Base-by-base conservation (phyloP, 2,888 invertebrate genomes). In the Heliconius sara region DNA sequence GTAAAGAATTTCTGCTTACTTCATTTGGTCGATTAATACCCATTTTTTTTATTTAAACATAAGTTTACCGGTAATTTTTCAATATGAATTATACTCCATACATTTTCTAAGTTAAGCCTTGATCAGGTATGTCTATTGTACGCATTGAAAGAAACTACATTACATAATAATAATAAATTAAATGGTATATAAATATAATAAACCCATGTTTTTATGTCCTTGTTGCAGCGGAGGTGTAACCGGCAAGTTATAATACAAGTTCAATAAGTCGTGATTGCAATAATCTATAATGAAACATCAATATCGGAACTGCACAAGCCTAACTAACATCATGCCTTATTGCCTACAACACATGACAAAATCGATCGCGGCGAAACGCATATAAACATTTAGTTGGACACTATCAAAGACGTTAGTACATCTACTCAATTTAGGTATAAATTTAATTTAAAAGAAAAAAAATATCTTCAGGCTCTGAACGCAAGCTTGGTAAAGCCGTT, bases 331-430 rank as follows among this genome's bases (percentile, higher is more conserved):
- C 65, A 73, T 73, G 57, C 39, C 78, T 73, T 78, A 78, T 27
- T n/a, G 39, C 39, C 78, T 78, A 78, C 66, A 73, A 78, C 78
- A 73, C 78, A 73, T 67, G 25, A 78, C 73, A 67, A 72, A 52
- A 65, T 72, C 57, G 57, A 25, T 72, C 19, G 30, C 52, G 52
- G 30, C 52, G 57, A 27, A 27, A 30, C 52, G 57, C 57, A 25
- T 12, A 72, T 57, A 52, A 73, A n/a, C 60, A 73, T 60, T 47
- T 68, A 43, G 43, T 43, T 70, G 68, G 68, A 70, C 43, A 70
- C 68, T 19, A 57, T 43, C 68, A 70, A 76, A 16, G 27, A 76
- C 57, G 68, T 76, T 52, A 65, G 57, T 76, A 57, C 57, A 43
- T 43, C 16, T 70, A 70, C 25, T 43, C 7, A 43, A 70, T 70